Conservation (phyloP, 2,113 vertebrate species). For the Protomyctophum bolini region DNA sequence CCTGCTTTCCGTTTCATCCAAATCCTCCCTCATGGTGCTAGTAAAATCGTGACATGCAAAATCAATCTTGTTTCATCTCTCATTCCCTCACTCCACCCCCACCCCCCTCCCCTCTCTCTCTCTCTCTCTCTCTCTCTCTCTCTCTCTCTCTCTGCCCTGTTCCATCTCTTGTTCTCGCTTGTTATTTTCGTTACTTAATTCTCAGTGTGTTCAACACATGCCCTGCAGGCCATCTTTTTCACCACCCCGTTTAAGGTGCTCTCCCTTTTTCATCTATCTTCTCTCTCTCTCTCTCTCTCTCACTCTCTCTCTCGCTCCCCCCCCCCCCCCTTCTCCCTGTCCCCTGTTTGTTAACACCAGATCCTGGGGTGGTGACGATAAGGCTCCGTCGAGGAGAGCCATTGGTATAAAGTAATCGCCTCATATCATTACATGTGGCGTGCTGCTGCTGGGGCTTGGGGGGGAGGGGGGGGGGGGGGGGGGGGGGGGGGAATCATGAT, state of each 20-base stretch:
- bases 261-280: background rate
- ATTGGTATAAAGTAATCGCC: conserved; percentile 14
- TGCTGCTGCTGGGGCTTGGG: too few relatives aligned
- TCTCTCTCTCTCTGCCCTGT: conserved; percentile 25
- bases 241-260: conserved; percentile 1
- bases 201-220: conserved; percentile 45
- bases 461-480: too few relatives aligned
- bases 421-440: conserved; percentile 1
- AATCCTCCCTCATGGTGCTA: conserved; percentile 57
- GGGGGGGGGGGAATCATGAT: conserved; percentile 17
- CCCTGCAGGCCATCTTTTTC: conserved; percentile 13
- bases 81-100: background rate
- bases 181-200: conserved; percentile 11
- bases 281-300: background rate
- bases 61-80: conserved; percentile 62
- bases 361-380: conserved; percentile 22
- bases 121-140: conserved; percentile 11
- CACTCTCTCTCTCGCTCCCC: background rate
- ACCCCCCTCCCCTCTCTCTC: too few relatives aligned
- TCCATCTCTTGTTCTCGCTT: too few relatives aligned
- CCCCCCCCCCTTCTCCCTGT: background rate
- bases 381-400: conserved; percentile 2
- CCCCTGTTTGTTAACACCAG: background rate
- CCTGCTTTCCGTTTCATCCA: conserved; percentile 63
- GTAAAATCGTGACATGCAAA: conserved; percentile 54